Conservation (phyloP, 2,888 invertebrate species). For the Drosophila tanythrix region DNA sequence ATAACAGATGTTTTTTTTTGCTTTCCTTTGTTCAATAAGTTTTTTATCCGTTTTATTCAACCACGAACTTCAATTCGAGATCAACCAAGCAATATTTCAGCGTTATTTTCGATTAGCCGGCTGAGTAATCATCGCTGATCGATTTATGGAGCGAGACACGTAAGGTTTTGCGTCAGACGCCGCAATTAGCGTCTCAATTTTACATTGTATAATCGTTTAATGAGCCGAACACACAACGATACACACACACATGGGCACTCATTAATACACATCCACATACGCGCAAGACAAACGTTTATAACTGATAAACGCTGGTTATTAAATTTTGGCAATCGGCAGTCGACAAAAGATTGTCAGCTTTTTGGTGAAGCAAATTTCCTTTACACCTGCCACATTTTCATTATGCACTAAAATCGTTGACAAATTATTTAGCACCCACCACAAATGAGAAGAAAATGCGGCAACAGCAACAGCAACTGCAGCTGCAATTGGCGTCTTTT, state of each 20-base stretch:
- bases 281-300: conserved; percentile 57
- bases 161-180: conserved; percentile 46
- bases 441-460: conserved; percentile 29
- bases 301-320: conserved; percentile 60
- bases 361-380: conserved; percentile 27
- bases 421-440: conserved; percentile 62
- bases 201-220: conserved; percentile 68
- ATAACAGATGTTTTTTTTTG: conserved; percentile 4
- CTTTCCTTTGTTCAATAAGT: conserved; percentile 1
- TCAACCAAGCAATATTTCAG: conserved; percentile 57
- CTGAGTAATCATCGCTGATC: conserved; percentile 27
- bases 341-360: conserved; percentile 48
- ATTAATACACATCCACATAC: neutral
- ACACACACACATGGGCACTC: conserved; percentile 8
- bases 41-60: conserved; percentile 32
- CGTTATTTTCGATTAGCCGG: conserved; percentile 54
- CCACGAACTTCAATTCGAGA: conserved; percentile 69
- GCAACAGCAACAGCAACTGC: conserved; percentile 36
- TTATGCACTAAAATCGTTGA: conserved; percentile 40
- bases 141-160: conserved; percentile 35
- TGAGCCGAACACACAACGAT: conserved; percentile 40
- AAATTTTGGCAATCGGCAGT: conserved; percentile 27
- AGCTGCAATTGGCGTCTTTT: conserved; percentile 58
- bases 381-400: conserved; percentile 56
- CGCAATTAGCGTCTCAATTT: conserved; percentile 56